Evolutionary conservation across 2,113 vertebrate genomes (phyloP).

Genomic region (Edolisoma coerulescens): DNA sequence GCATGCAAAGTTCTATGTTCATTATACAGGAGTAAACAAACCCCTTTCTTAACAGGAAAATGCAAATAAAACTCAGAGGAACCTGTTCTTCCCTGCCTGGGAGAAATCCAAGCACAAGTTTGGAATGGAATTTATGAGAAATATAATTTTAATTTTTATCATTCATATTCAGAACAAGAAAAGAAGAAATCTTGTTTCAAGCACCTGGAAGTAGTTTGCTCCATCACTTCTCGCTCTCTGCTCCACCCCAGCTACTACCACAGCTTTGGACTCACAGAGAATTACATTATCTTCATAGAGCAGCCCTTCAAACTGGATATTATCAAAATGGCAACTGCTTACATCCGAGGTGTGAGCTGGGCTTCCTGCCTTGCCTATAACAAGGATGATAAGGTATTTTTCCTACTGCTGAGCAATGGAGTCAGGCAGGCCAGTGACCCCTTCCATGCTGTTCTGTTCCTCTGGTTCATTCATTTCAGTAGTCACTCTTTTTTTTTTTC

Average conservation of each 20-base stretch:
- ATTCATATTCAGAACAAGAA: constrained; percentile 39
- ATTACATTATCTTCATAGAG: constrained; percentile 89
- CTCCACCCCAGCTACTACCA: constrained; percentile 91
- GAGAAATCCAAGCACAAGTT: neutral
- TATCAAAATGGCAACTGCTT: constrained; percentile 85
- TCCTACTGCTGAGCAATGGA: neutral
- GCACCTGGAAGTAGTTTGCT: constrained; percentile 78
- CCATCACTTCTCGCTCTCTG: constrained; percentile 80
- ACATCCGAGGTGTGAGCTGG: constrained; percentile 85
- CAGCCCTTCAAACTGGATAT: constrained; percentile 90
- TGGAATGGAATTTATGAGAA: neutral
- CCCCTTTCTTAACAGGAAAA: neutral
- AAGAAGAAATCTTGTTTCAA: constrained; percentile 66
- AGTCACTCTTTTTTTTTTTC: neutral
- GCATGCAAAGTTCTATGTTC: neutral
- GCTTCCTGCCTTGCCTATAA: constrained; percentile 83
- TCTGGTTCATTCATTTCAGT: neutral
- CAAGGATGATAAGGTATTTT: constrained; percentile 78
- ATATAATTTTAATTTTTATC: neutral
- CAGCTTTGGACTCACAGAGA: constrained; percentile 90
- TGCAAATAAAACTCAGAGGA: neutral
- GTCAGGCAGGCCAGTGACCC: neutral
- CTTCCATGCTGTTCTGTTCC: neutral
- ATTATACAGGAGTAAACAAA: neutral
- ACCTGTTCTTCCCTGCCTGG: neutral